Conservation (phyloP, 2,797 vertebrate genomes). For the Pseudopleuronectes americanus region DNA sequence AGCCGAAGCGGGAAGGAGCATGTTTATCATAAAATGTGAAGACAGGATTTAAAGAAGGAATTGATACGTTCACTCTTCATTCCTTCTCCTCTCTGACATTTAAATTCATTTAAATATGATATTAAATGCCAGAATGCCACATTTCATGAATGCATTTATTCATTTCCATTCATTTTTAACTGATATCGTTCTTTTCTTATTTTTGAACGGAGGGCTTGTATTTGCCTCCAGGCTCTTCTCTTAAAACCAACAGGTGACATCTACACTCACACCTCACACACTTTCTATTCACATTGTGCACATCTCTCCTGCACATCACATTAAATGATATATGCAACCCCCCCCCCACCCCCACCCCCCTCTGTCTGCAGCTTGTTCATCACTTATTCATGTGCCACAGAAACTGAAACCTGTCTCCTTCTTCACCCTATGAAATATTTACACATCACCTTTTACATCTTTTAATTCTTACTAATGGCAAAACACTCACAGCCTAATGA, state of each 20-base stretch:
- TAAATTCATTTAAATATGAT: too few species aligned
- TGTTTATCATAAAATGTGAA: too few species aligned
- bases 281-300: neutral
- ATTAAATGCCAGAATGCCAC: too few species aligned
- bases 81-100: too few species aligned
- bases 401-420: constrained; percentile 69
- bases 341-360: neutral
- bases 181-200: neutral
- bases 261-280: too few species aligned
- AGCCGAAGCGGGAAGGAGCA: too few species aligned
- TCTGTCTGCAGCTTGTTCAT: constrained; percentile 34
- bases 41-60: too few species aligned
- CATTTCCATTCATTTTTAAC: too few species aligned
- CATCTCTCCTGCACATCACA: neutral
- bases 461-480: neutral
- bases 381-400: constrained; percentile 68
- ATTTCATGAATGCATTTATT: too few species aligned
- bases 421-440: constrained; percentile 71
- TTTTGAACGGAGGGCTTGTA: neutral
- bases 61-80: too few species aligned
- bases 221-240: neutral
- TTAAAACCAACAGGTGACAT: neutral
- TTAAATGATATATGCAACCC: constrained; percentile 21
- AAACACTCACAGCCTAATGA: too few species aligned
- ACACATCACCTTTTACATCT: constrained; percentile 36